phyloP scores from a whole-genome alignment of 2,888 invertebrate genomes.

The Brachynemurus nebulosus region DNA sequence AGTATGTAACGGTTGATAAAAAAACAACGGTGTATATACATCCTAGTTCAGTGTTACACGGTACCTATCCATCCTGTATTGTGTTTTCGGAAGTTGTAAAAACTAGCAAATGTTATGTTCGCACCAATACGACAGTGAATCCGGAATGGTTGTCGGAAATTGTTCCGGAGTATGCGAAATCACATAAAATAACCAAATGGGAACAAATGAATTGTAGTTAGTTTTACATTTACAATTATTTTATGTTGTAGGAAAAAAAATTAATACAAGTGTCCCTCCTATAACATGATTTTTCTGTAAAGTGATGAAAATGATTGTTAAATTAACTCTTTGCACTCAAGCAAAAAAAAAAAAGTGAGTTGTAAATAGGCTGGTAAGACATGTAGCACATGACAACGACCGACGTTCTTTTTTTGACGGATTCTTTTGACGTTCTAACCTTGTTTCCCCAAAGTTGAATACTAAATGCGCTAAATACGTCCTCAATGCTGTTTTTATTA shows the following conservation, averaged over 20 bases:
- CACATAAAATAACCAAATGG: conserved; percentile 21
- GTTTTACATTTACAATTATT: background rate
- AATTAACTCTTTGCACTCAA: too few relatives aligned
- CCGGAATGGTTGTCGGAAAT: conserved; percentile 63
- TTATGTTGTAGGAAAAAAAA: background rate
- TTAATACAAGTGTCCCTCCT: background rate
- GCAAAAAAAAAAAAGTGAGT: too few relatives aligned
- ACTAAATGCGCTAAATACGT: too few relatives aligned
- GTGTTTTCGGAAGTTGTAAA: conserved; percentile 79
- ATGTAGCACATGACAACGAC: too few relatives aligned
- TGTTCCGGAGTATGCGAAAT: conserved; percentile 33
- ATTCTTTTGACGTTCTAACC: too few relatives aligned
- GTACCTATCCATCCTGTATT: conserved; percentile 56
- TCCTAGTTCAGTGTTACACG: conserved; percentile 66
- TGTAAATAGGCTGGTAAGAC: too few relatives aligned
- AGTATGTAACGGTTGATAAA: conserved; percentile 50
- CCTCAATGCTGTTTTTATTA: too few relatives aligned
- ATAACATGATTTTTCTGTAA: background rate
- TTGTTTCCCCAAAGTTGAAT: too few relatives aligned
- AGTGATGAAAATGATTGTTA: background rate
- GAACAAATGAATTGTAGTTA: conserved; percentile 2
- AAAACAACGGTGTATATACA: conserved; percentile 65
- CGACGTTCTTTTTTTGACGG: too few relatives aligned
- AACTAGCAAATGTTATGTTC: conserved; percentile 68
- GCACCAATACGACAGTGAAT: conserved; percentile 63